Evolutionary conservation across 2,888 invertebrate genomes (phyloP), one percentile per base, ranked within the genome.

Genomic region (Clostera curtula): DNA sequence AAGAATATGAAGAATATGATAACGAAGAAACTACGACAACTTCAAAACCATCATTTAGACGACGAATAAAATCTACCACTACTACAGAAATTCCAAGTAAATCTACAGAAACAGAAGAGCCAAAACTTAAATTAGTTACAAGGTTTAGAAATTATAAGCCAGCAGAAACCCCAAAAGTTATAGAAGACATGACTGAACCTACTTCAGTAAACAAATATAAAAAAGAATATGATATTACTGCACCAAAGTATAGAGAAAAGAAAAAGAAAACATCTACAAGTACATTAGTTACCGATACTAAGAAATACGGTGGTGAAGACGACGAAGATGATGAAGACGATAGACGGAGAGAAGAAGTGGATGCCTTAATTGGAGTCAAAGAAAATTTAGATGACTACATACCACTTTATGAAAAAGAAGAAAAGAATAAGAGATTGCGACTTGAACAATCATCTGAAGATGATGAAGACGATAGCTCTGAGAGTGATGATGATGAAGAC

Each of bases 211-310:
- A 10, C 3, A 30, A 27, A 24, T 33, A 41, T 22, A 48, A 37
- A 18, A 12, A 28, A 18, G 40, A 44, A 21, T 28, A 37, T 9
- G 34, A 48, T 9, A 31, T 25, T 4, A 12, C 17, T 2, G 24
- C 42, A 21, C 72, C 76, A 5, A 73, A 69, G 41, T 75, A 70
- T 29, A 65, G 60, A 40, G 82, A 75, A 51, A 82, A 79, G 51
- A 75, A 77, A 45, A 80, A 66, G 24, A 82, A 80, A 41, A 60
- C 57, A 7, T 56, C 66, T 4, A 70, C 75, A 44, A 82, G 72
- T 12, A 85, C 84, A 2, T 47, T 77, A 31, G 75, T 85, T 1
- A 84, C 83, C 3, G 84, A 85, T 26, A 69, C 77, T 12, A 66
- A 77, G 36, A 64, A 57, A 8, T 85, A 84, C 38, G 79, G 75